A percentile compares a stretch with the other conserved stretches of the same genome.
Conservation (phyloP, 2,888 invertebrate species). For the Tipula vernalis region DNA sequence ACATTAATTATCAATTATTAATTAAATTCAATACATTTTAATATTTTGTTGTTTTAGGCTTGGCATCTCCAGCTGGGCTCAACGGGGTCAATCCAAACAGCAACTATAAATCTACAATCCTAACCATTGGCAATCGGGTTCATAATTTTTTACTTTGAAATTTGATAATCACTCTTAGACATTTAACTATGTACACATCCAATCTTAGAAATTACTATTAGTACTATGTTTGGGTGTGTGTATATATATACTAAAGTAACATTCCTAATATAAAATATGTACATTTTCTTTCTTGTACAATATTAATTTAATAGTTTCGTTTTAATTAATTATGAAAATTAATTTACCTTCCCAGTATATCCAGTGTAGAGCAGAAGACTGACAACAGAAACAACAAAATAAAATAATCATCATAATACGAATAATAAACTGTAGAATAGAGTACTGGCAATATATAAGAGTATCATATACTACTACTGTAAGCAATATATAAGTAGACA, state of each 20-base stretch:
- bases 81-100: too few species aligned
- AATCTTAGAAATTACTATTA: too few species aligned
- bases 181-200: too few species aligned
- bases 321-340: neutral
- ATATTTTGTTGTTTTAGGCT: too few species aligned
- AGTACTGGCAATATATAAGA: neutral
- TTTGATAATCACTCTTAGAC: too few species aligned
- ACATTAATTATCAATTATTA: too few species aligned
- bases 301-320: neutral
- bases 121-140: too few species aligned
- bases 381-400: neutral
- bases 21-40: too few species aligned
- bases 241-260: neutral
- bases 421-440: neutral
- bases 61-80: too few species aligned
- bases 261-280: neutral
- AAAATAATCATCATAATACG: neutral
- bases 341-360: neutral
- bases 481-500: neutral
- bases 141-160: too few species aligned
- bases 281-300: neutral
- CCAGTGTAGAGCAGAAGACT: neutral
- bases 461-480: neutral
- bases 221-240: too few species aligned
- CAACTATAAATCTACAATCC: too few species aligned